Evolutionary conservation across 2,888 invertebrate genomes (phyloP), one percentile per base, ranked within the genome.

Genomic region (Heliconius sara): DNA sequence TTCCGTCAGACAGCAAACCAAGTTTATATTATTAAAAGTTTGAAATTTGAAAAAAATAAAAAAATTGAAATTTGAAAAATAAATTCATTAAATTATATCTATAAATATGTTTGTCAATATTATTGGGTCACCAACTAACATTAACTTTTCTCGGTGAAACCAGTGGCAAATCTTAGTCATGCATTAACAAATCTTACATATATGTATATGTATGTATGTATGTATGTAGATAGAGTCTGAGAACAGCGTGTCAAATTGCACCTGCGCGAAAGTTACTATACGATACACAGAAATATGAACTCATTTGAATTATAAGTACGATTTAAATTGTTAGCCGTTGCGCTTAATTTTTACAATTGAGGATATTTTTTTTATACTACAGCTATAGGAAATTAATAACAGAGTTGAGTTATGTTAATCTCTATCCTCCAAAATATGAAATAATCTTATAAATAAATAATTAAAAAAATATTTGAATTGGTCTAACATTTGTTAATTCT

Each of bases 221-320:
- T 67, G 67, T 67, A 4, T 3, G n/a, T 67, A 67, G 25, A 43
- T 22, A 43, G 39, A n/a, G 19, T 22, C 43, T 65, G 63, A 63
- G 75, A 75, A 34, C 78, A 47, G 57, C 78, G 78, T 78, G 73
- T 73, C 78, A 74, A 74, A 78, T 78, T 74, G 67, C 78, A 43
- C 67, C 47, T 57, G 77, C 75, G 75, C 75, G 75, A 75, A 75
- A 75, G 75, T 75, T 43, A 30, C 27, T 43, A 75, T 65, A 75
- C 27, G 39, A 47, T 65, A 74, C 43, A 75, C 75, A 75, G 67
- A 77, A 39, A 66, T 67, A 57, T 73, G 67, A 78, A 73, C 73
- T 73, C 73, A 73, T 73, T 73, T 60, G 73, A 60, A 73, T n/a
- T 73, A 73, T n/a, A 30, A 30, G 60, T 52, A 52, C 7, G 52